phyloP scores from a whole-genome alignment of 2,888 invertebrate species.

The Agonopterix alstromeriana region DNA sequence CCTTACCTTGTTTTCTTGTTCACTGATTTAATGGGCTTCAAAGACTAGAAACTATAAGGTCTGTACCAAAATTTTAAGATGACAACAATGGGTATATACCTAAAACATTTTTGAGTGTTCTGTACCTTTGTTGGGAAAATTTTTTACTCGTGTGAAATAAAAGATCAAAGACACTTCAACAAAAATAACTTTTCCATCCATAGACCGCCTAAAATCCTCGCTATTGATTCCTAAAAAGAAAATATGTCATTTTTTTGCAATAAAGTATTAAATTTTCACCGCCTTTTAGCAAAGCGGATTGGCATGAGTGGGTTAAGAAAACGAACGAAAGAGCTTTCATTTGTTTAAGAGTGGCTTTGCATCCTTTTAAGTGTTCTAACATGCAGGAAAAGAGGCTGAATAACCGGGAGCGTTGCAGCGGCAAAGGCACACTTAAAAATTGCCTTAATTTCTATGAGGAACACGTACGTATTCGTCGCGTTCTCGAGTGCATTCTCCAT shows the following conservation, averaged over 20 bases:
- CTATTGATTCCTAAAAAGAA: not conserved
- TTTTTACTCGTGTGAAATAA: too few relatives aligned
- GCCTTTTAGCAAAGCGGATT: slow-evolving; percentile 64
- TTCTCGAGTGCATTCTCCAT: slow-evolving; percentile 49
- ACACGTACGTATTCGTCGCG: slow-evolving; percentile 50
- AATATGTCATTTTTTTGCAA: slow-evolving; percentile 35
- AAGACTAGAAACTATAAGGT: too few relatives aligned
- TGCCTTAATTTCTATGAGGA: slow-evolving; percentile 69
- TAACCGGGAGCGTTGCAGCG: slow-evolving; percentile 66
- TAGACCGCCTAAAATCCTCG: too few relatives aligned
- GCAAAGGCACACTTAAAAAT: slow-evolving; percentile 69
- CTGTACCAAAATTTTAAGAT: too few relatives aligned
- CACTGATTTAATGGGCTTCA: too few relatives aligned
- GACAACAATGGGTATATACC: too few relatives aligned
- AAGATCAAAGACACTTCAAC: too few relatives aligned
- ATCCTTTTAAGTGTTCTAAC: slow-evolving; percentile 62
- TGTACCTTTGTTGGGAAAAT: too few relatives aligned
- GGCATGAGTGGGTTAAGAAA: slow-evolving; percentile 32
- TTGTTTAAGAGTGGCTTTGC: slow-evolving; percentile 68
- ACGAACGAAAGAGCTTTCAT: slow-evolving; percentile 64
- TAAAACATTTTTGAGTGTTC: too few relatives aligned
- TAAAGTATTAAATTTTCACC: slow-evolving; percentile 61
- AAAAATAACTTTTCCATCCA: too few relatives aligned
- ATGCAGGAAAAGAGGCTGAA: slow-evolving; percentile 52
- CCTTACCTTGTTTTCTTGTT: too few relatives aligned